Percentiles rank a stretch among this genome's conserved stretches.
Evolutionary conservation across 2,113 vertebrate genomes (phyloP).

Genomic region (Pygoscelis antarcticus): DNA sequence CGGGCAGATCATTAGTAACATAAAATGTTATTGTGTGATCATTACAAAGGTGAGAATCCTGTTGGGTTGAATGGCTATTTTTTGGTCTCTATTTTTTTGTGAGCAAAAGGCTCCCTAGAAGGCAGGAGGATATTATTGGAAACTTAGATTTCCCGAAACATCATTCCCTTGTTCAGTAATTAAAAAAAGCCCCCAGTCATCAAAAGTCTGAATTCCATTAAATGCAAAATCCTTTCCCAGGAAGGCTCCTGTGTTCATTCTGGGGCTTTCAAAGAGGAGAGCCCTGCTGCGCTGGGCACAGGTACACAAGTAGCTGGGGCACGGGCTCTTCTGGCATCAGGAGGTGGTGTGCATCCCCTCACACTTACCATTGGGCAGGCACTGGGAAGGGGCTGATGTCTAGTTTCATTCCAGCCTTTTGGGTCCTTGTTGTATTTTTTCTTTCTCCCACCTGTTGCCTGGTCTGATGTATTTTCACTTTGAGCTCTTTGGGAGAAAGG

Average conservation of each 20-base stretch:
- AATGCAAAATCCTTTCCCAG: background rate
- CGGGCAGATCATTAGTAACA: background rate
- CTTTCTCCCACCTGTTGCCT: background rate
- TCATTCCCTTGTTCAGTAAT: background rate
- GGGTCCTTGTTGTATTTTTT: background rate
- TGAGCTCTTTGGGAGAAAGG: background rate
- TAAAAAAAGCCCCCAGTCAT: background rate
- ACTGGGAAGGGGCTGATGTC: background rate
- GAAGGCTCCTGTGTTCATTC: background rate
- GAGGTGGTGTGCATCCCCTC: background rate
- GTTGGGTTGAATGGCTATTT: background rate
- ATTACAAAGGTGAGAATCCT: background rate
- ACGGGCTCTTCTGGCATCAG: background rate
- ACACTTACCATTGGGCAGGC: fast-evolving
- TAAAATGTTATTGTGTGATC: background rate
- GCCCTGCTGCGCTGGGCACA: background rate
- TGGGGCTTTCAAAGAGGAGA: background rate
- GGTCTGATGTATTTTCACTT: background rate
- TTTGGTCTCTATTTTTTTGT: background rate
- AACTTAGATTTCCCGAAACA: background rate
- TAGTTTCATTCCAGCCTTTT: background rate
- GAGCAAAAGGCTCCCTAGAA: background rate
- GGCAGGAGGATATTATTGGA: background rate
- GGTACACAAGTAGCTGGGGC: background rate
- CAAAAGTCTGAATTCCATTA: background rate